Conservation (phyloP, 2,797 vertebrate genomes). For the Coregonus suidteri region DNA sequence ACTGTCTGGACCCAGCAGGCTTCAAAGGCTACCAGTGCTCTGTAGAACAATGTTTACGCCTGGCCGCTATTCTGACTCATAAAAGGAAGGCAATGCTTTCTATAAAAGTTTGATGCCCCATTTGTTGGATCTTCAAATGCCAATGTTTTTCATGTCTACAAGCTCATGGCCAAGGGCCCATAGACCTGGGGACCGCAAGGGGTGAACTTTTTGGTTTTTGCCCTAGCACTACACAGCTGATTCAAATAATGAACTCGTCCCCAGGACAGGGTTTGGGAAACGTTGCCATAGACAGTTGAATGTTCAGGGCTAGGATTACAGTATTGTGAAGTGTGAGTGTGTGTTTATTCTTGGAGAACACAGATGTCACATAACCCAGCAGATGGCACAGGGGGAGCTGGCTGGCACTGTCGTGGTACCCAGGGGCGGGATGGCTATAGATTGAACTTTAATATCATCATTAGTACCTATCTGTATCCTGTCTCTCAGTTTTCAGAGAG, state of each 20-base stretch:
- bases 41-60: too few relatives aligned
- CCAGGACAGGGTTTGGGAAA: too few relatives aligned
- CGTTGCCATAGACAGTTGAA: neutral
- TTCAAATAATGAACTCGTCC: too few relatives aligned
- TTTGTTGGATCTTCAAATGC: slow-evolving; percentile 20
- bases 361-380: slow-evolving; percentile 16
- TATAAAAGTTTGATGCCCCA: neutral
- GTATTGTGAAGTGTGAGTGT: neutral
- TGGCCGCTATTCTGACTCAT: too few relatives aligned
- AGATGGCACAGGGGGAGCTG: slow-evolving; percentile 31
- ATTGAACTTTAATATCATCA: slow-evolving; percentile 30
- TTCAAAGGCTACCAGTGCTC: too few relatives aligned
- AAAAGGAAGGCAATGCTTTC: too few relatives aligned
- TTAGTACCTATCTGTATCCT: slow-evolving; percentile 45
- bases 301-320: too few relatives aligned
- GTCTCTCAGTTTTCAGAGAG: slow-evolving; percentile 7
- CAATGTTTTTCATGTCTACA: slow-evolving; percentile 13
- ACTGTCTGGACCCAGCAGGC: too few relatives aligned
- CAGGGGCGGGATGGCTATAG: neutral
- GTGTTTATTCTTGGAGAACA: slow-evolving; percentile 39
- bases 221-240: too few relatives aligned
- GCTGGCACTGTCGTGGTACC: slow-evolving; percentile 24
- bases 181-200: too few relatives aligned
- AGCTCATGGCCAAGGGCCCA: neutral
- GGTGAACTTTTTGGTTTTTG: too few relatives aligned